Base-by-base conservation (phyloP, 2,113 vertebrate genomes). In the Xenus cinereus region DNA sequence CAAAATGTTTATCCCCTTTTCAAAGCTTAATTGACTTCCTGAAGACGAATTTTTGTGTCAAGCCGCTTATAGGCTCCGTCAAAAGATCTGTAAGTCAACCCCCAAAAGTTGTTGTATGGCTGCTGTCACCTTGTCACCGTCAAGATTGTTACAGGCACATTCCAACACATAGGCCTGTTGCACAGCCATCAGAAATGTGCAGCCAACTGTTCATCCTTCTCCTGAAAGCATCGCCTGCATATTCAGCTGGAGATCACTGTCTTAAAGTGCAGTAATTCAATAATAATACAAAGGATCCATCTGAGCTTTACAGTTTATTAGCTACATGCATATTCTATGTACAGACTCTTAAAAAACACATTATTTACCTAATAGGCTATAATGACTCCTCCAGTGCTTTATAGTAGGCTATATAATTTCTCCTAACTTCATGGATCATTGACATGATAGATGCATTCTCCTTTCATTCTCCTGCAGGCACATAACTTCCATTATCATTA, bases 381-480 rank as follows among this genome's bases (percentile, higher is more conserved):
- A 96, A 96, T 93, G 90, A 94, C 84, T 96, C 77, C 83, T 97
- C 94, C 88, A 89, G 32, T 0, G 64, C 62, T 93, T 84, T 93
- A 85, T 87, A 83, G 90, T 83, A 90, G 69, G 71, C 83, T 88
- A 53, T 76, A 97, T 95, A 96, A 97, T 97, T 95, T 96, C 81
- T 87, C 89, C 87, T 91, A 80, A 90, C 94, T 97, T 97, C 91
- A 97, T 89, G 96, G 96, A 95, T 95, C 97, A 97, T 96, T 97
- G 96, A 79, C 64, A 50, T 97, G 95, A 96, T 91, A 91, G 74
- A 97, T 95, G 67, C 37, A 92, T 81, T 57, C 90, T 77, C 64
- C 79, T 72, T 85, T 91, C 84, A 66, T 72, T 93, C 77, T 97
- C 84, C 94, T 96, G 86, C 92, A 91, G 90, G 93, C 96, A 78